Base-by-base conservation (phyloP, 2,113 vertebrate genomes). In the Copsychus sechellarum region DNA sequence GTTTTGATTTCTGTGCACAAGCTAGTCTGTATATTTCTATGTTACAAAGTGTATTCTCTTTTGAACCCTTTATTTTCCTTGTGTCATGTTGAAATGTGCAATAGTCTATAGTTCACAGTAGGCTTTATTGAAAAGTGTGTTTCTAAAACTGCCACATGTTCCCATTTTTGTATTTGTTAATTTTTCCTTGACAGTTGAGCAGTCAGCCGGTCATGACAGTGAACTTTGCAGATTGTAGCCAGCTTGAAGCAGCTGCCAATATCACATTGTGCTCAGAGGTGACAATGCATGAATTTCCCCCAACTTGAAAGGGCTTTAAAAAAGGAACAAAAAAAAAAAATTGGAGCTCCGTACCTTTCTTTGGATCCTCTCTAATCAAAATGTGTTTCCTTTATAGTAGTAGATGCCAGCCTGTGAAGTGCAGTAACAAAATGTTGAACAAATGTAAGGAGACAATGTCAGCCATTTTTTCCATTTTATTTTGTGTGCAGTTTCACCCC, bases 71-170 rank as follows among this genome's bases (percentile, higher is more conserved):
- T 96, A 74, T 95, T 97, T 98, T 96, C 97, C 97, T 98, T 98
- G 97, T 98, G 98, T 98, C 97, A 98, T 98, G 97, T 98, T 99
- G 98, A 98, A 98, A 98, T 98, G 99, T 99, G 99, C 99, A 99
- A 99, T 99, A 99, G 99, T 98, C 98, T 98, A 57, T 99, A 99
- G 98, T 98, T 98, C 98, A 98, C 98, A 97, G 97, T 98, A 97
- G 94, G 98, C 98, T 98, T 98, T 98, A 97, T 97, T 98, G 95
- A 97, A 96, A 98, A 97, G 88, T 97, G 95, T 98, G 96, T 97
- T 98, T 96, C 83, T 96, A 96, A 95, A 94, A 96, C 88, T 96
- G 96, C 93, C 85, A 96, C 86, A 73, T 81, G 69, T 96, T 98
- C 92, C 97, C 95, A 92, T 96, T 90, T 96, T 89, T 88, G 69